Percentiles rank a stretch among this genome's conserved stretches.
Evolutionary conservation across 1,140 invertebrate species (phyloP).

Genomic region (Panagrolaimus sp.): DNA sequence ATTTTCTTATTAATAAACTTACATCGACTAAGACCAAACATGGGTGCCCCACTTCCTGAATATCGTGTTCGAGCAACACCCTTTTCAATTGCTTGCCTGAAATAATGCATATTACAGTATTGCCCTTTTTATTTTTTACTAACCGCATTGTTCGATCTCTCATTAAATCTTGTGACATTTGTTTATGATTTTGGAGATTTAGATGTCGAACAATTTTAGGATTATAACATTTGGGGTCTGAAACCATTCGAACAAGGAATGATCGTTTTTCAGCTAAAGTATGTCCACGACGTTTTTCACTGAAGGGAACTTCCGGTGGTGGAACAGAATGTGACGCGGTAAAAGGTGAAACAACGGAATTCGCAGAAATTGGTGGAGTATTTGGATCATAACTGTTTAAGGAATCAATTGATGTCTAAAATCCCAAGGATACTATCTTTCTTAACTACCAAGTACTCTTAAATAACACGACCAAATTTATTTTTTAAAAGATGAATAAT

Average conservation of each 20-base stretch:
- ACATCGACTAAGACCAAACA: slow-evolving; percentile 13
- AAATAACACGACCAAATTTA: too few relatives aligned
- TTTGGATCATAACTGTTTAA: neutral
- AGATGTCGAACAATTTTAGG: slow-evolving; percentile 59
- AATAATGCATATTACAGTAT: slow-evolving; percentile 2
- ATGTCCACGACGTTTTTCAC: slow-evolving; percentile 36
- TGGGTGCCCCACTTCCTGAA: slow-evolving; percentile 26
- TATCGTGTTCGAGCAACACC: slow-evolving; percentile 28
- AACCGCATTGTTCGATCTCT: slow-evolving; percentile 54
- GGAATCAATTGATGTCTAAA: slow-evolving; percentile 19
- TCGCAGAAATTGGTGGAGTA: neutral
- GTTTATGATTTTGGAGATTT: slow-evolving; percentile 59
- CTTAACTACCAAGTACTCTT: too few relatives aligned
- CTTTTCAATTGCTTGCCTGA: slow-evolving; percentile 48
- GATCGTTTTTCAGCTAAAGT: slow-evolving; percentile 52
- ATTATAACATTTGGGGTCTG: slow-evolving; percentile 59
- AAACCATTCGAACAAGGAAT: slow-evolving; percentile 58
- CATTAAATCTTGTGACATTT: slow-evolving; percentile 56
- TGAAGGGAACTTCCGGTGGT: neutral
- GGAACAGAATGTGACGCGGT: neutral
- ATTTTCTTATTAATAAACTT: slow-evolving; percentile 20
- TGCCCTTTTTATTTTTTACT: neutral
- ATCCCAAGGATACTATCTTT: too few relatives aligned
- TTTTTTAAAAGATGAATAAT: neutral
- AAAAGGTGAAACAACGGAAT: neutral